Percentiles rank a stretch among this genome's conserved stretches.
phyloP scores from a whole-genome alignment of 2,113 vertebrate genomes.

The Microtus ochrogaster region DNA sequence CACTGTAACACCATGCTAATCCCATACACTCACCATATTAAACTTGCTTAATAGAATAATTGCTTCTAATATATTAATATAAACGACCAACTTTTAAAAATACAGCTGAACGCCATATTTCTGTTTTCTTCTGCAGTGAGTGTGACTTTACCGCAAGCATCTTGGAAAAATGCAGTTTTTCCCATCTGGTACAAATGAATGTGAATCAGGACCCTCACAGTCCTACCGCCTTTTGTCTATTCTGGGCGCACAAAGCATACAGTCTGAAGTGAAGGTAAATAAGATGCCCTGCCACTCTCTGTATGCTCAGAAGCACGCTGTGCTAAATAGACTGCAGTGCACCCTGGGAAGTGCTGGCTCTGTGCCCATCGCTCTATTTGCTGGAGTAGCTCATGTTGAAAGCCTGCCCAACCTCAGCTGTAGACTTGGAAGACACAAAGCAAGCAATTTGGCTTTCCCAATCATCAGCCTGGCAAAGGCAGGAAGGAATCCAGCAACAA shows the following conservation, averaged over 20 bases:
- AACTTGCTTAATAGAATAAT: conserved; percentile 73
- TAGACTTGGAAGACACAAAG: conserved; percentile 58
- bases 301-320: conserved; percentile 72
- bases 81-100: conserved; percentile 66
- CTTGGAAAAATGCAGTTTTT: conserved; percentile 65
- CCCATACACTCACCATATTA: conserved; percentile 37
- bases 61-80: conserved; percentile 66
- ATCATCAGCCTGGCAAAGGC: conserved; percentile 40
- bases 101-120: conserved; percentile 76
- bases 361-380: conserved; percentile 77
- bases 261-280: conserved; percentile 70
- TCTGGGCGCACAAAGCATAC: conserved; percentile 66
- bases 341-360: conserved; percentile 73
- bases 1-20: conserved; percentile 72
- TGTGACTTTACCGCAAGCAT: conserved; percentile 68
- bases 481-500: conserved; percentile 56
- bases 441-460: conserved; percentile 74
- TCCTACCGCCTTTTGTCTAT: conserved; percentile 81
- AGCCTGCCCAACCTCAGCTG: conserved; percentile 65
- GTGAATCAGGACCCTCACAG: conserved; percentile 77
- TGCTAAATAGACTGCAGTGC: conserved; percentile 78
- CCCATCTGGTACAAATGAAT: conserved; percentile 81
- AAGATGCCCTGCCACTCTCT: conserved; percentile 60
- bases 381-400: conserved; percentile 74
- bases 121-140: conserved; percentile 53